Evolutionary conservation across 64 coral and sea anemone genomes (phyloP), one percentile per base, ranked within the genome.

Genomic region (Anthopleura sola): DNA sequence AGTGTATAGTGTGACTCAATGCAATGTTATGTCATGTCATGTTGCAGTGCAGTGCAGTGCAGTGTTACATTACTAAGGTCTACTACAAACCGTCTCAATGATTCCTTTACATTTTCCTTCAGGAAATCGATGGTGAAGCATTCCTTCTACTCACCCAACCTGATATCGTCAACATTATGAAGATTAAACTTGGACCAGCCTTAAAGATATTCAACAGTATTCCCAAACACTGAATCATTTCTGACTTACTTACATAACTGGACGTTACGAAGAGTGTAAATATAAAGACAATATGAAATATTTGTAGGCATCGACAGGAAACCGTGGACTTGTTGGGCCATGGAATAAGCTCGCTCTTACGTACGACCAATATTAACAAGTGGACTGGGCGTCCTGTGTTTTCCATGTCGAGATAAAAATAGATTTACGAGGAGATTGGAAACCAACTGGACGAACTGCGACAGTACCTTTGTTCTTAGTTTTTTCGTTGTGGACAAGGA

Each of bases 151-250:
- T 94, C 56, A 89, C 88, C 16, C 92, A 94, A 39, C 78, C 84
- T 54, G 92, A 94, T 28, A 86, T 94, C 24, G 92, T 94, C 11
- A 94, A 86, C 39, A 90, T 94, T 32, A 47, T 94, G 58, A 94
- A 94, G 75, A 86, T 94, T 33, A 94, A 94, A 86, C 92, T 94
- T 75, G 92, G 92, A 17, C 92, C 92, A 62, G 92, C 92, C 21
- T 74, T 94, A n/a, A 94, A 94, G 64, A 94, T 94, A 51, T 94
- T 86, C 78, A 90, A 89, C 87, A 90, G 83, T 10, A 94, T 94
- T 76, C 84, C 88, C 64, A 94, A 94, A 37, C 89, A 86, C 55
- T 91, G 47, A 71, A 71, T 9, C 29, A 71, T 29, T 34, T 28
- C 16, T 62, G 21, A 71, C 58, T 17, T 34, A 71, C n/a, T 11